Evolutionary conservation across 2,113 vertebrate species (phyloP).

Genomic region (Triplophysa rosa): DNA sequence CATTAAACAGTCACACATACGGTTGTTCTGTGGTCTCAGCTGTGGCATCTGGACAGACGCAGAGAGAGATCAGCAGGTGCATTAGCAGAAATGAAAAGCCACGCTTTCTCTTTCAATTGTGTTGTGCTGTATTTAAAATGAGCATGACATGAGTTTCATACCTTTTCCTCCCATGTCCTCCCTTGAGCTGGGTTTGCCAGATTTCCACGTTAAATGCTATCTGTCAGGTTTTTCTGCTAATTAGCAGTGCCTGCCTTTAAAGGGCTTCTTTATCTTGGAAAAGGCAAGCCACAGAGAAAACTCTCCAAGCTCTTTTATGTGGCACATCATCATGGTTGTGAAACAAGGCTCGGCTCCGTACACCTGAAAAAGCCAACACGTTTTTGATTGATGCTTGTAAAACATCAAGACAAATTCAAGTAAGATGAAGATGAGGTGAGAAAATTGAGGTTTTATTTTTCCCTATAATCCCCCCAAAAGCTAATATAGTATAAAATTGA

Average conservation of each 20-base stretch:
- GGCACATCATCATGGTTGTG: conserved; percentile 4
- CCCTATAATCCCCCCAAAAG: too few species aligned
- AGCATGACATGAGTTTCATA: conserved; percentile 56
- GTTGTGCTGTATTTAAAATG: conserved; percentile 59
- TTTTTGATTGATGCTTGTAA: neutral
- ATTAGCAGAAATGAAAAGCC: conserved; percentile 56
- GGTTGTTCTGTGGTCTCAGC: conserved; percentile 1
- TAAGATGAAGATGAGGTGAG: too few species aligned
- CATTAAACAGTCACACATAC: neutral
- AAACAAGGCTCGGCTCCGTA: neutral
- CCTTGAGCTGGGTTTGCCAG: conserved; percentile 51
- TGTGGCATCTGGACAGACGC: conserved; percentile 5
- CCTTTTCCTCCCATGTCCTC: conserved; percentile 52
- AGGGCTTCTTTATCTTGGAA: conserved; percentile 6
- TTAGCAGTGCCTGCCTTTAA: conserved; percentile 65
- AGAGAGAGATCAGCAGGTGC: conserved; percentile 56
- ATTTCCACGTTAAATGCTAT: conserved; percentile 66
- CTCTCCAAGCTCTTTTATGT: conserved; percentile 24
- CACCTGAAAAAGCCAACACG: conserved; percentile 7
- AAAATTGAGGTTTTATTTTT: neutral
- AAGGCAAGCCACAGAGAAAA: neutral
- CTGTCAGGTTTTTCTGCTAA: conserved; percentile 67
- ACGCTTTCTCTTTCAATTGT: conserved; percentile 52
- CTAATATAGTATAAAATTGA: too few species aligned
- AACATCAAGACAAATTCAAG: neutral